phyloP scores from a whole-genome alignment of 2,113 vertebrate genomes.

The Bubo blakistoni region DNA sequence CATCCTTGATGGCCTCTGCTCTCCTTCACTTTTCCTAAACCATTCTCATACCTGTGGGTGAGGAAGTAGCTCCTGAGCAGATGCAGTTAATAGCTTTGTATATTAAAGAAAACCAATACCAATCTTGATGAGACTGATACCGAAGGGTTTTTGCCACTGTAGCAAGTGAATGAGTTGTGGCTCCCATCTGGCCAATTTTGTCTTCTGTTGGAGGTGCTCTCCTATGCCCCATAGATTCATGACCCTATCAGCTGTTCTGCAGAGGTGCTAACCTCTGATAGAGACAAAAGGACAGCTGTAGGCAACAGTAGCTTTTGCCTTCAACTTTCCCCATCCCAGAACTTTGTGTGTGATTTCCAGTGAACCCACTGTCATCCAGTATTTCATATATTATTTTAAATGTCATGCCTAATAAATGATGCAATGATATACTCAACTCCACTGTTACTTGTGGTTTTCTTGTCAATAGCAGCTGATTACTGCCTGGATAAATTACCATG shows the following conservation, averaged over 20 bases:
- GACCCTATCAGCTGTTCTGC: not conserved
- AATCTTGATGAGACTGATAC: not conserved
- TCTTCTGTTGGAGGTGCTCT: not conserved
- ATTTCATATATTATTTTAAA: not conserved
- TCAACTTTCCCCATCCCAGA: not conserved
- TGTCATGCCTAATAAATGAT: not conserved
- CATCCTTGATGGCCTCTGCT: not conserved
- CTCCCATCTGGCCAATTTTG: not conserved
- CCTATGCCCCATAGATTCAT: not conserved
- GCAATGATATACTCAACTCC: not conserved
- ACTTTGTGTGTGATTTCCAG: not conserved
- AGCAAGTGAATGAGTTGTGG: not conserved
- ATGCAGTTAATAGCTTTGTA: not conserved
- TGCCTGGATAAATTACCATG: not conserved
- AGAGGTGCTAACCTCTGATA: not conserved
- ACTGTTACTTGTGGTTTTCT: not conserved
- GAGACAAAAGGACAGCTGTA: not conserved
- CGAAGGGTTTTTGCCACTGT: not conserved
- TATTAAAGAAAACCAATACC: not conserved
- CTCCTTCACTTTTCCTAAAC: not conserved
- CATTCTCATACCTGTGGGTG: not conserved
- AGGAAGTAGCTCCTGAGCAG: not conserved
- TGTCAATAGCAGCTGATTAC: not conserved
- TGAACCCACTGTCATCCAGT: not conserved
- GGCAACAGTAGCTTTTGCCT: not conserved